phyloP scores from a whole-genome alignment of 2,888 invertebrate genomes.

The Drosophila sordidula region DNA sequence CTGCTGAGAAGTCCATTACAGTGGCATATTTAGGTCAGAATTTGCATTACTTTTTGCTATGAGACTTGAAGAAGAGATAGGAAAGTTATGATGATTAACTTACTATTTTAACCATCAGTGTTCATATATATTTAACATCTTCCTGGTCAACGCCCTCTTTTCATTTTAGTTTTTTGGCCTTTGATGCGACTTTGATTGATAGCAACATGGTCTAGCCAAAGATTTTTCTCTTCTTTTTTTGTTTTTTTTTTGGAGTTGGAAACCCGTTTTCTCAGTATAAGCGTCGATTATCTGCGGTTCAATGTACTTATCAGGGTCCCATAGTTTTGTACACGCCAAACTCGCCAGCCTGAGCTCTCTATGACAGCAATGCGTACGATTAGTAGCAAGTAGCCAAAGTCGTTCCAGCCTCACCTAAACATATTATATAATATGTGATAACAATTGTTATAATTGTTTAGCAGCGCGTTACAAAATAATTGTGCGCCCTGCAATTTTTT shows the following conservation, averaged over 20 bases:
- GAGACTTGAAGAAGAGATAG: not conserved
- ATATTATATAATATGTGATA: not conserved
- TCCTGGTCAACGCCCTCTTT: constrained; percentile 42
- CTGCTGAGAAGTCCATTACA: too few relatives aligned
- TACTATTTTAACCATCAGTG: not conserved
- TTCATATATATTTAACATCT: not conserved
- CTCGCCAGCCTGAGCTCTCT: not conserved
- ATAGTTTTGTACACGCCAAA: constrained; percentile 23
- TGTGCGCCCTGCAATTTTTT: constrained; percentile 22
- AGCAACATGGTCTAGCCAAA: constrained; percentile 39
- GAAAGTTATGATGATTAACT: not conserved
- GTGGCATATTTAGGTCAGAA: too few relatives aligned
- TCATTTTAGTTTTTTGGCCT: constrained; percentile 24
- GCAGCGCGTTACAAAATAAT: constrained; percentile 11
- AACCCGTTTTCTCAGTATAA: constrained; percentile 66
- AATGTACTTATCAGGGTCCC: constrained; percentile 70
- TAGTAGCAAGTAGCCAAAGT: not conserved
- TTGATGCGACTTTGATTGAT: constrained; percentile 72
- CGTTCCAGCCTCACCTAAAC: constrained; percentile 1
- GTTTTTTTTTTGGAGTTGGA: constrained; percentile 21
- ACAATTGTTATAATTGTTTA: constrained; percentile 17
- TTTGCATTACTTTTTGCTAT: constrained; percentile 3
- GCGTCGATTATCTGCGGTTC: constrained; percentile 74
- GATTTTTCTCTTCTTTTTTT: constrained; percentile 29
- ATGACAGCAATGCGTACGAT: not conserved